A percentile compares a stretch with the other conserved stretches of the same genome.
phyloP scores from a whole-genome alignment of 2,888 invertebrate genomes.

The Drosophila pegasa region DNA sequence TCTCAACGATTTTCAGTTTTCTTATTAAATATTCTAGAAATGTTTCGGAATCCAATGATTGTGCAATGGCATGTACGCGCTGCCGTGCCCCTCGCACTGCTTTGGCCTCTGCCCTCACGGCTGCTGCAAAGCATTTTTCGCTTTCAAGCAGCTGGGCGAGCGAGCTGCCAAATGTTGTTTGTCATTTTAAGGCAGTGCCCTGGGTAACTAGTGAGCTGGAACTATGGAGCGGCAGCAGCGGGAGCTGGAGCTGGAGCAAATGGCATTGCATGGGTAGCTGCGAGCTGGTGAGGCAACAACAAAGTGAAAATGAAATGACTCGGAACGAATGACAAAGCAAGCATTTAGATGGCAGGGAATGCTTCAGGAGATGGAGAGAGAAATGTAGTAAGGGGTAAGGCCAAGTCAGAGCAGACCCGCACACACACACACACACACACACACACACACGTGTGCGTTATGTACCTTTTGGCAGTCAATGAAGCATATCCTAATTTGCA shows the following conservation, averaged over 20 bases:
- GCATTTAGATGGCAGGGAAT: slow-evolving; percentile 71
- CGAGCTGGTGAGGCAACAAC: slow-evolving; percentile 69
- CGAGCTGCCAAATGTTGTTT: slow-evolving; percentile 75
- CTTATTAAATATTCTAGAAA: slow-evolving; percentile 82
- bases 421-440: slow-evolving; percentile 37
- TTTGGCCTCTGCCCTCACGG: not conserved
- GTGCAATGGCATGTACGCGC: slow-evolving; percentile 81
- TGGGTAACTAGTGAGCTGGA: slow-evolving; percentile 79
- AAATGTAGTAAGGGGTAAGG: slow-evolving; percentile 6
- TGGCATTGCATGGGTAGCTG: slow-evolving; percentile 60
- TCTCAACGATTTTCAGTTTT: slow-evolving; percentile 82
- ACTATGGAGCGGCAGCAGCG: slow-evolving; percentile 62
- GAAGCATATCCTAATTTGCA: slow-evolving; percentile 75
- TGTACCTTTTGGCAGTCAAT: slow-evolving; percentile 78
- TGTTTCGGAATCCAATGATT: slow-evolving; percentile 82
- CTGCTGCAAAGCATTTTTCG: slow-evolving; percentile 72
- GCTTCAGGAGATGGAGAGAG: slow-evolving; percentile 16
- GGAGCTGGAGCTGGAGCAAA: slow-evolving; percentile 60
- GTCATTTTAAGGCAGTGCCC: slow-evolving; percentile 75
- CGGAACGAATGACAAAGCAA: slow-evolving; percentile 81
- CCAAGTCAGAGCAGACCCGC: slow-evolving; percentile 30
- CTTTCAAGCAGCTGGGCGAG: slow-evolving; percentile 48
- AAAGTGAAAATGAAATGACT: slow-evolving; percentile 82
- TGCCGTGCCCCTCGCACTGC: not conserved
- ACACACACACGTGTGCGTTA: slow-evolving; percentile 47